Percentiles rank a stretch among this genome's conserved stretches.
phyloP scores from a whole-genome alignment of 2,113 vertebrate genomes.

The Neoarius graeffei region DNA sequence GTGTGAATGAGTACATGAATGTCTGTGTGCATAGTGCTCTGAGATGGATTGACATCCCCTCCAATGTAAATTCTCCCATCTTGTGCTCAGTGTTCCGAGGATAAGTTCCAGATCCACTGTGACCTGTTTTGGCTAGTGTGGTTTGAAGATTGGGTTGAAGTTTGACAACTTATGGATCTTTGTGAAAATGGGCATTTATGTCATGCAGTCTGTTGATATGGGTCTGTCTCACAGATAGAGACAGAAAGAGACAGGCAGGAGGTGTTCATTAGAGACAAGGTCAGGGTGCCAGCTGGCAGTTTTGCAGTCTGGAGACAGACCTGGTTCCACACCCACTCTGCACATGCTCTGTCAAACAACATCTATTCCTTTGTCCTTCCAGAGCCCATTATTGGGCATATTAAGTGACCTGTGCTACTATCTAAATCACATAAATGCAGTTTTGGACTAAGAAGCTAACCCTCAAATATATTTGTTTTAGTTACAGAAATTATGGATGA shows the following conservation, averaged over 20 bases:
- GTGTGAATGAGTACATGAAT: background rate
- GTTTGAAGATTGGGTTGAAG: background rate
- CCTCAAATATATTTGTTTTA: background rate
- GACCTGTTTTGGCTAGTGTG: slow-evolving; percentile 12
- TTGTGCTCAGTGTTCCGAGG: background rate
- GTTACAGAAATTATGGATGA: background rate
- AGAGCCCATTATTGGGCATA: background rate
- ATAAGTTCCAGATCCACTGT: background rate
- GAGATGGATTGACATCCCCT: background rate
- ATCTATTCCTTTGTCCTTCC: background rate
- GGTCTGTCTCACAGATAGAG: slow-evolving; percentile 4
- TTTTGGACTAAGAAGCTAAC: background rate
- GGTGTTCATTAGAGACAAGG: slow-evolving; percentile 24
- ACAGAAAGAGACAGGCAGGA: slow-evolving; percentile 11
- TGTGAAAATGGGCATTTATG: slow-evolving; percentile 24
- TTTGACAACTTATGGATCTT: slow-evolving; percentile 30
- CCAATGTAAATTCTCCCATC: background rate
- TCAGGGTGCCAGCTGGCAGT: slow-evolving; percentile 47
- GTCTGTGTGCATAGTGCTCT: background rate
- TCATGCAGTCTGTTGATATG: slow-evolving; percentile 31
- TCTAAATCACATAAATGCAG: background rate
- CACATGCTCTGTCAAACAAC: slow-evolving; percentile 5
- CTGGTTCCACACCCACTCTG: slow-evolving; percentile 30
- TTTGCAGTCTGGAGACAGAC: slow-evolving; percentile 31
- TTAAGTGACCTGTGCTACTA: background rate